Evolutionary conservation across 1,140 invertebrate species (phyloP).

Genomic region (Scaptomyza pallida): DNA sequence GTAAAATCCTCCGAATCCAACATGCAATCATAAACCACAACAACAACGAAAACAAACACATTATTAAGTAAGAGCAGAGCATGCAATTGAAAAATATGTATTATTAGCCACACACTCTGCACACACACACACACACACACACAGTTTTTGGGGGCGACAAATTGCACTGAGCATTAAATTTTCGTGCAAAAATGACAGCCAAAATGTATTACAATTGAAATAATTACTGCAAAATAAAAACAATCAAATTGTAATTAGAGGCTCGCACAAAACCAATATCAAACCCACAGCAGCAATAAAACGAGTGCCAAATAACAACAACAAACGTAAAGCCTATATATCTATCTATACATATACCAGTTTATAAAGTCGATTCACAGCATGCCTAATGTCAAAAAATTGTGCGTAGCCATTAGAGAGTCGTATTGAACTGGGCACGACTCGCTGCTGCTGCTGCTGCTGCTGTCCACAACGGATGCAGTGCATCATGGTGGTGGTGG

Average conservation of each 20-base stretch:
- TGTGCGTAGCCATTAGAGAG: conserved; percentile 48
- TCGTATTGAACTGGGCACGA: conserved; percentile 29
- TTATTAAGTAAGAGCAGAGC: conserved; percentile 14
- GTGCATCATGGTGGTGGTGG: conserved; percentile 41
- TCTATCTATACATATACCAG: conserved; percentile 14
- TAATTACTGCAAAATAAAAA: conserved; percentile 74
- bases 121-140: background rate
- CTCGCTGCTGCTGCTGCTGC: no score
- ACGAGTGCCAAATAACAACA: conserved; percentile 6
- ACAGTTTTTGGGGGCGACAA: conserved; percentile 33
- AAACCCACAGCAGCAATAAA: conserved; percentile 39
- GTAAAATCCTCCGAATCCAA: background rate
- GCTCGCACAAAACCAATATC: conserved; percentile 24
- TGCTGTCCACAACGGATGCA: conserved; percentile 42
- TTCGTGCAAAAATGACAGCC: conserved; percentile 62
- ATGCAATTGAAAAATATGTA: conserved; percentile 58
- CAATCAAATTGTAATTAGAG: conserved; percentile 77
- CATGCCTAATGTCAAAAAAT: conserved; percentile 24
- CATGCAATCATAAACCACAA: background rate
- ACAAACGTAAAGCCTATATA: conserved; percentile 45
- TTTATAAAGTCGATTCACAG: conserved; percentile 5
- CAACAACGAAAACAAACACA: conserved; percentile 3
- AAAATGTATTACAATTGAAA: conserved; percentile 80
- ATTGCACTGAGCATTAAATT: conserved; percentile 67
- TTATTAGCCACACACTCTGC: conserved; percentile 50